Conservation (phyloP, 2,797 vertebrate genomes). For the Brachymystax lenok region DNA sequence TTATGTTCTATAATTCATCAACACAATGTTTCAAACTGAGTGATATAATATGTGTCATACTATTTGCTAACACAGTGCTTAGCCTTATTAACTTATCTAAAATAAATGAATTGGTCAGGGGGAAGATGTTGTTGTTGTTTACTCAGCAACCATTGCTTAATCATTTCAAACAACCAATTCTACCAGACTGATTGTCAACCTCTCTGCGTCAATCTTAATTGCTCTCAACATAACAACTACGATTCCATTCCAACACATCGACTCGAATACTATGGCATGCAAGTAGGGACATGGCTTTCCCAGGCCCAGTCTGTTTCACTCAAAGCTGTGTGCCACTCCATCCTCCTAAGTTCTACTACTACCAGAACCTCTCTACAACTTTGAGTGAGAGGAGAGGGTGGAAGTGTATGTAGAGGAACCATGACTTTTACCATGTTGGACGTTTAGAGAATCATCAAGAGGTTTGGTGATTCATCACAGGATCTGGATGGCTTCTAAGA, state of each 20-base stretch:
- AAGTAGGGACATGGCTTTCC: constrained; percentile 20
- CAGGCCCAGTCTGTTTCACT: neutral
- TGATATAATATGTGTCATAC: constrained; percentile 75
- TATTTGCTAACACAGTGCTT: constrained; percentile 73
- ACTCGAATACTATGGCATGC: constrained; percentile 23
- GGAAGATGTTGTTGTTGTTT: constrained; percentile 65
- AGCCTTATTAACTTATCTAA: constrained; percentile 76
- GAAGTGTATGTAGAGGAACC: constrained; percentile 33
- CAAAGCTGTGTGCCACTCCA: constrained; percentile 10
- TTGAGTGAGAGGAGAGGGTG: constrained; percentile 32
- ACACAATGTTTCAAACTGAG: constrained; percentile 72
- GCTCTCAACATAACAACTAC: constrained; percentile 30
- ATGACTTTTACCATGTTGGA: constrained; percentile 53
- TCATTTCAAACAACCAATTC: constrained; percentile 72
- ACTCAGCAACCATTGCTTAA: constrained; percentile 71
- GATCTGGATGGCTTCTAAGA: constrained; percentile 26
- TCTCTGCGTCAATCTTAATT: constrained; percentile 66
- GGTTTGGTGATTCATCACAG: constrained; percentile 75
- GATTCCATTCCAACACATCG: constrained; percentile 5
- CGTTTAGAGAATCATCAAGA: constrained; percentile 46
- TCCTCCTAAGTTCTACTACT: constrained; percentile 25
- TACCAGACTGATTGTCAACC: constrained; percentile 65
- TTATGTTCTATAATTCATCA: constrained; percentile 82
- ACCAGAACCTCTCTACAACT: constrained; percentile 13
- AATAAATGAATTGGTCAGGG: constrained; percentile 74